These are phyloP conservation scores for Noturus placidus DNA, from an alignment of 2,113 vertebrate species.

Conservation along the genomic window DNA sequence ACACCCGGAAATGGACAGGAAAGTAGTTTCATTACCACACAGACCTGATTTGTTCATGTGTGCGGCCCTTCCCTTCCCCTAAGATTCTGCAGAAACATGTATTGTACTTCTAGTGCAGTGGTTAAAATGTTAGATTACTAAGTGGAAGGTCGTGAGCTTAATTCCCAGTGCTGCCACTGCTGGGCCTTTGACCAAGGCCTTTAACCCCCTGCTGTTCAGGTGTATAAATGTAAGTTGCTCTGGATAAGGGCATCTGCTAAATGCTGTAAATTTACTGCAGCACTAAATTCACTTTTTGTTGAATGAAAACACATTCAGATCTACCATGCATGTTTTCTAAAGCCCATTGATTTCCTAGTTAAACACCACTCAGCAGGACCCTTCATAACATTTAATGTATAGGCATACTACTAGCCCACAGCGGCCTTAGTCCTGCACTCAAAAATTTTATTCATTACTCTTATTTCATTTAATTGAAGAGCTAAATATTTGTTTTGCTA, in stretches of 20 bases:
- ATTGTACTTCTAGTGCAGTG: background rate
- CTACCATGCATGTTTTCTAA: background rate
- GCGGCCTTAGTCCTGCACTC: background rate
- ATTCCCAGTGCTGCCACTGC: too few species aligned
- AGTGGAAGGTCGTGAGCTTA: too few species aligned
- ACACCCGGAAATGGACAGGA: background rate
- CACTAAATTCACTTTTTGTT: background rate
- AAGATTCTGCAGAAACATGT: background rate
- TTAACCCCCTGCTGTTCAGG: too few species aligned
- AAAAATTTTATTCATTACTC: too few species aligned
- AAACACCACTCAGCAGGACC: background rate
- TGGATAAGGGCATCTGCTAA: too few species aligned
- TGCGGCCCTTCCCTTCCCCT: background rate
- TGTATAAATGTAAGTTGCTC: too few species aligned
- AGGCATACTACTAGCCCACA: background rate
- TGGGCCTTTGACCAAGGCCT: too few species aligned
- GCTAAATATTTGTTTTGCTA: background rate
- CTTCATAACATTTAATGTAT: background rate
- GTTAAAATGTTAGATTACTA: too few species aligned
- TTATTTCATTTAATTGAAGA: too few species aligned
- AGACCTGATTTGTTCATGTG: conserved; percentile 21
- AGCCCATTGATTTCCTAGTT: background rate
- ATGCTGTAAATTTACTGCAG: background rate
- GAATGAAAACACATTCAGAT: background rate
- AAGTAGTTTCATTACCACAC: conserved; percentile 19